Evolutionary conservation across 2,888 invertebrate genomes (phyloP), one percentile per base, ranked within the genome.

Genomic region (Cantharis rufa): DNA sequence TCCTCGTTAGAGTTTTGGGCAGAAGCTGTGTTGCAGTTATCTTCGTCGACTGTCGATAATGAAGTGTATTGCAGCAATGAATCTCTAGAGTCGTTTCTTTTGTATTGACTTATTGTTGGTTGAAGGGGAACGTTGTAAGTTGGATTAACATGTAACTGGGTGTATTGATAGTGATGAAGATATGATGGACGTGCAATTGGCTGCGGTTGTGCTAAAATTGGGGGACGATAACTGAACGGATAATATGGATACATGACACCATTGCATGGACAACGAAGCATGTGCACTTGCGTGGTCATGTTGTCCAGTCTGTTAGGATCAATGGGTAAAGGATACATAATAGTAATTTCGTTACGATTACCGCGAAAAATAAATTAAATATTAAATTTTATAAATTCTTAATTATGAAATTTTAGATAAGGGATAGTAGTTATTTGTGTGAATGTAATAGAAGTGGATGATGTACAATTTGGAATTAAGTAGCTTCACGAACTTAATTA

Each of bases 151-250:
- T 87, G 87, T 79, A 85, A 86, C 80, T 87, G 87, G 3, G 87
- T 87, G 80, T 87, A 87, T 77, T 87, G 87, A 70, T 87, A 87
- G 71, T 83, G 82, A 75, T 86, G 87, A 77, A 87, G 86, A 48
- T 87, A 79, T 74, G 86, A 87, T 0, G 87, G 87, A 72, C 87
- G 82, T 10, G 86, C 79, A 48, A 82, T 74, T 1, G 81, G 82
- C 62, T 81, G 81, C 2, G 78, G 79, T 68, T 78, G 75, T 10
- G 78, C 69, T 72, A 81, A 62, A 69, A 85, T 79, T 11, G 85
- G 86, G 2, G 86, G 84, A 13, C 87, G 82, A 77, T 86, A 87
- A 48, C 85, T 85, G 10, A 86, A 83, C 9, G 84, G 82, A 63
- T 85, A 85, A 75, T 84, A 86, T 62, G 86, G 86, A 75, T 82